phyloP scores from a whole-genome alignment of 2,888 invertebrate species.

The Andrena bucephala region DNA sequence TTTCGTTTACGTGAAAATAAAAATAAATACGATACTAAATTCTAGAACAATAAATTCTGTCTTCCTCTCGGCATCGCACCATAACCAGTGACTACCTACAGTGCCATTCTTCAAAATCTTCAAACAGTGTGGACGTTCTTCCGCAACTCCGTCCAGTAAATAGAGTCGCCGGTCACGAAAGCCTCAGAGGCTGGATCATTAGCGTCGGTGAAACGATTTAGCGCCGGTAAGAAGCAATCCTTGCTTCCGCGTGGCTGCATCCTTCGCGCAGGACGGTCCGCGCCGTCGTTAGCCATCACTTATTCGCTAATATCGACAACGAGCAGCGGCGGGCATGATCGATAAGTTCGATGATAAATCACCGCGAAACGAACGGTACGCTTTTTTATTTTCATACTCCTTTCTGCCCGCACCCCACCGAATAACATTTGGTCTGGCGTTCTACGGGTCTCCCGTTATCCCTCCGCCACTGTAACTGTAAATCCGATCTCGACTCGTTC shows the following conservation, averaged over 20 bases:
- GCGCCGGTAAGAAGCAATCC: not conserved
- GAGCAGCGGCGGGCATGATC: not conserved
- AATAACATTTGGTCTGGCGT: constrained; percentile 27
- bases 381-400: constrained; percentile 13
- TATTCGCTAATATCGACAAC: constrained; percentile 1
- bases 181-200: not conserved
- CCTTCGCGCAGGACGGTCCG: not conserved
- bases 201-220: not conserved
- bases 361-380: constrained; percentile 15
- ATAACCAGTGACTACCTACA: too few relatives aligned
- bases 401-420: not conserved
- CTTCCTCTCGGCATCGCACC: not conserved
- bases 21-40: too few relatives aligned
- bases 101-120: not conserved
- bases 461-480: constrained; percentile 53
- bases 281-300: not conserved
- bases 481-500: constrained; percentile 42
- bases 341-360: constrained; percentile 34
- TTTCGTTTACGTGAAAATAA: too few relatives aligned
- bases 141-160: not conserved
- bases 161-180: not conserved
- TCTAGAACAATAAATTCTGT: not conserved
- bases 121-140: not conserved
- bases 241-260: constrained; percentile 10
- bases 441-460: constrained; percentile 50